Evolutionary conservation across 2,888 invertebrate species (phyloP), one percentile per base, ranked within the genome.

Genomic region (Schrankia costaestrigalis): DNA sequence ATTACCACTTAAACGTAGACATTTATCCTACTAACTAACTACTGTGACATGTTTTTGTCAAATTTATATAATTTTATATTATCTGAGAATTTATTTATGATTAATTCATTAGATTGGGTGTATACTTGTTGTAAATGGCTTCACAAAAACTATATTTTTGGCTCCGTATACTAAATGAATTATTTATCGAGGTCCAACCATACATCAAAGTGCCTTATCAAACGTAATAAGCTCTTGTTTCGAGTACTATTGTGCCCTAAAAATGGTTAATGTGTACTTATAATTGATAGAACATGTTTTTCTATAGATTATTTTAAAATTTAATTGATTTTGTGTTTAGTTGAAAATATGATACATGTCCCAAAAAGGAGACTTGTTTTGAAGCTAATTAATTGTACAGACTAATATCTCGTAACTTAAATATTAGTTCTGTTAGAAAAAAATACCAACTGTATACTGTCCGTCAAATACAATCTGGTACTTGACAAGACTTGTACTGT

Each of bases 201-300:
- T 38, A 47, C 38, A 48, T 52, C 50, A 46, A 43, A 42, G 50
- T 25, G 39, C 57, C 62, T 61, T 70, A 67, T 62, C 47, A 45
- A 63, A 54, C 53, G 44, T 45, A 47, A 56, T 54, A 60, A 66
- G 28, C 44, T 42, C 33, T 50, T 48, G 62, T 63, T 57, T 54
- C 49, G 46, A 38, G 41, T 56, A 67, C 68, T 60, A 77, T 81
- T 81, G 75, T 79, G 74, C 57, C 73, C 69, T 78, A 74, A 79
- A 80, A 81, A 75, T 79, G 73, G 71, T 41, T 57, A 46, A 64
- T 58, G 53, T 57, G 55, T 60, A 58, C 61, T 25, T 25, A 25
- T 25, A 25, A 7, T 25, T 25, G 12, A 54, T 47, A 31, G 34
- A 51, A 70, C 67, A 56, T 37, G 39, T 45, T 57, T 58, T 55